These are phyloP conservation scores for Onychostruthus taczanowskii DNA, from an alignment of 2,113 vertebrate genomes.

Conservation along the genomic window DNA sequence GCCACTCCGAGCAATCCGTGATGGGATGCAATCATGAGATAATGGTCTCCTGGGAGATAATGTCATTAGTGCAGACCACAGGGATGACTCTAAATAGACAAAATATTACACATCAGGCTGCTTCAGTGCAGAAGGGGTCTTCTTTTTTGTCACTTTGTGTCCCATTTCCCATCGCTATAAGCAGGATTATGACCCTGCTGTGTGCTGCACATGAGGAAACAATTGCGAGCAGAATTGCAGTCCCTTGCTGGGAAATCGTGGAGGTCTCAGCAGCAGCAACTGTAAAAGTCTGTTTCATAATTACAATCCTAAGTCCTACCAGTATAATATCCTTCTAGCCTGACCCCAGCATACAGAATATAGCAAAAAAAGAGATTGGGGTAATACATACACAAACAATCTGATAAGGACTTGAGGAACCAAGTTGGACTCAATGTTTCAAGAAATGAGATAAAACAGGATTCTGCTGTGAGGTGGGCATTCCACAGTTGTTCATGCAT, in stretches of 20 bases:
- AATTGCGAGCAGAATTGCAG: background rate
- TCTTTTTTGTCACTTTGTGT: background rate
- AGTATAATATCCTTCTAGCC: background rate
- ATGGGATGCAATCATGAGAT: background rate
- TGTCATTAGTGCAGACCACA: background rate
- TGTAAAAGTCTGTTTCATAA: background rate
- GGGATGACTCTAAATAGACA: background rate
- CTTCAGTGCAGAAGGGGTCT: background rate
- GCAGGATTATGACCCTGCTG: background rate
- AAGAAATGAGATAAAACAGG: background rate
- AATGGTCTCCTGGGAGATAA: slow-evolving; percentile 11
- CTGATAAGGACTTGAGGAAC: background rate
- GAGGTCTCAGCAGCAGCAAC: background rate
- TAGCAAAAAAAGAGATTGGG: background rate
- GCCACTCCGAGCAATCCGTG: background rate
- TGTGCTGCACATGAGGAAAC: background rate
- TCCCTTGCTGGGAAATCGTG: background rate
- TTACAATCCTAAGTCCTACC: background rate
- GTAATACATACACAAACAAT: background rate
- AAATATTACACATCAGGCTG: background rate
- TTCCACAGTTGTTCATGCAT: background rate
- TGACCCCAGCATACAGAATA: background rate
- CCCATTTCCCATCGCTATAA: background rate
- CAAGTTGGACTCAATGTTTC: background rate
- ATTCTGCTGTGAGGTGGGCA: background rate